Evolutionary conservation across 2,888 invertebrate species (phyloP).

Genomic region (Embidobia sp.): DNA sequence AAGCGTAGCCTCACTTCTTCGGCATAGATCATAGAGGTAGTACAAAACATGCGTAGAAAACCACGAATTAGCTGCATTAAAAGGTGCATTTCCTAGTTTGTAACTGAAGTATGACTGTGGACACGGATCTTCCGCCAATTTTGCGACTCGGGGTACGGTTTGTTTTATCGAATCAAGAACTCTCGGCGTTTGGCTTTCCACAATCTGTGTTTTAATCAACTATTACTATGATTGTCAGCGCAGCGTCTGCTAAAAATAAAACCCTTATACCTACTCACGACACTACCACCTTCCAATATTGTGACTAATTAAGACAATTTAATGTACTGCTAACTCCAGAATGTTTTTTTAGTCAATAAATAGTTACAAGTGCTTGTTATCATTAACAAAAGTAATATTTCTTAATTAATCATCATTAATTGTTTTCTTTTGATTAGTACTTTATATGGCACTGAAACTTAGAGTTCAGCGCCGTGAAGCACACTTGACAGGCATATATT

Average conservation of each 20-base stretch:
- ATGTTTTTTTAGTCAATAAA: too few species aligned
- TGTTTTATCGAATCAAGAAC: conserved; percentile 18
- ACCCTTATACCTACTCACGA: conserved; percentile 2
- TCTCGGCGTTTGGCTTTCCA: conserved; percentile 19
- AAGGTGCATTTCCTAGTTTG: conserved; percentile 71
- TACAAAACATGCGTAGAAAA: conserved; percentile 69
- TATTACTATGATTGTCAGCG: conserved; percentile 28
- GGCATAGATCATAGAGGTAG: conserved; percentile 70
- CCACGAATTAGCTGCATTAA: conserved; percentile 71
- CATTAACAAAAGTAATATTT: too few species aligned
- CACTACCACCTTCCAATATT: conserved; percentile 18
- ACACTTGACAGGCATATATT: too few species aligned
- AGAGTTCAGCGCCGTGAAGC: too few species aligned
- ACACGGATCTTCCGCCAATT: conserved; percentile 74
- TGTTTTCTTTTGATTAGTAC: too few species aligned
- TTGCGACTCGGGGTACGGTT: conserved; percentile 73
- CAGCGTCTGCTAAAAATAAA: conserved; percentile 43
- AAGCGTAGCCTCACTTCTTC: conserved; percentile 73
- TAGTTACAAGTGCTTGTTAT: too few species aligned
- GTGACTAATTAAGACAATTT: neutral
- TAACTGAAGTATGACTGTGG: conserved; percentile 75
- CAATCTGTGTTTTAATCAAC: conserved; percentile 34
- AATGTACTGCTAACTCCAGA: neutral
- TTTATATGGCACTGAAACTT: too few species aligned
- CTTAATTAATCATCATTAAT: too few species aligned